Percentiles rank a stretch among this genome's conserved stretches.
phyloP scores from a whole-genome alignment of 2,797 vertebrate species.

The Anguilla marmorata region DNA sequence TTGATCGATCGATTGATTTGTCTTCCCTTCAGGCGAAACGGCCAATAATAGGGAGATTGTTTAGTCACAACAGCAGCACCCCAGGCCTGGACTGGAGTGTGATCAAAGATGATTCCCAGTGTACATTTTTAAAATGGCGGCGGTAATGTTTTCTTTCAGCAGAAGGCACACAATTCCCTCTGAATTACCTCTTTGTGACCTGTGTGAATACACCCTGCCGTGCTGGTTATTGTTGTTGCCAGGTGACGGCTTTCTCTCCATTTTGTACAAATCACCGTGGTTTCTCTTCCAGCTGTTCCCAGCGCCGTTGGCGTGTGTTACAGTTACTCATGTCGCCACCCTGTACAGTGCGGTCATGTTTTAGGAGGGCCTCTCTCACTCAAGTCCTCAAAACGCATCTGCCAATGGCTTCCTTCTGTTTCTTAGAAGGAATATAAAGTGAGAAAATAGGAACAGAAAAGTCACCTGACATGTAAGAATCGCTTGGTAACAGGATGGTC shows the following conservation, averaged over 20 bases:
- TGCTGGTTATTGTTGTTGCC: neutral
- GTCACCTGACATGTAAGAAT: neutral
- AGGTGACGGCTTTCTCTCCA: neutral
- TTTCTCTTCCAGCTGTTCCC: neutral
- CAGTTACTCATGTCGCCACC: neutral
- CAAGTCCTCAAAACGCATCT: neutral
- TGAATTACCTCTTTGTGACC: neutral
- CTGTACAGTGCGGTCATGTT: neutral
- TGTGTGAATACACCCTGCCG: neutral
- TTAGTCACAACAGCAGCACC: neutral
- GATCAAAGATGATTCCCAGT: neutral
- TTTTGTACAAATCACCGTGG: neutral
- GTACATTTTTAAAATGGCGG: neutral
- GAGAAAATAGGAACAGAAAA: neutral
- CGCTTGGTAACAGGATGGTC: neutral
- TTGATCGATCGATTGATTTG: neutral
- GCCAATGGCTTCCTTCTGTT: neutral
- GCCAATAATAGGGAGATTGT: neutral
- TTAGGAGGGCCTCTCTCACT: neutral
- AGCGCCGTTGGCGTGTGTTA: neutral
- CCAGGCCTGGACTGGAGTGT: neutral
- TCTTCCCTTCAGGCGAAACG: neutral
- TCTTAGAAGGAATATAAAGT: neutral
- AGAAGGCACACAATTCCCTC: neutral
- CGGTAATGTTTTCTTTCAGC: neutral